phyloP scores from a whole-genome alignment of 1,140 invertebrate species.

The Geopemphigus sp. region DNA sequence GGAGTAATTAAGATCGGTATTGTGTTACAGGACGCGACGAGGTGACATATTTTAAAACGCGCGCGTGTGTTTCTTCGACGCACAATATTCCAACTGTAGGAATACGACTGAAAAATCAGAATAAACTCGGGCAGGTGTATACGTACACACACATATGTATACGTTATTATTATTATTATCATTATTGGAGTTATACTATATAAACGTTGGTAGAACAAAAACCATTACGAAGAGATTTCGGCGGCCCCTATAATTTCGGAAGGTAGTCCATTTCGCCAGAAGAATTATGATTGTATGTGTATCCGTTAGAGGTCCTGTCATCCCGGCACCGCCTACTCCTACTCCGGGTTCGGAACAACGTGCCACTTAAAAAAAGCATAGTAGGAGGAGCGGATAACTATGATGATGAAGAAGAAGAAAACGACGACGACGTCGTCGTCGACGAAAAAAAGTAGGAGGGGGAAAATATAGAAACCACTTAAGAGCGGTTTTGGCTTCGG shows the following conservation, averaged over 20 bases:
- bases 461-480: conserved; percentile 40
- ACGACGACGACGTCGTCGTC: background rate
- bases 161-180: no score
- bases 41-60: conserved; percentile 37
- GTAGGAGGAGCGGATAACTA: conserved; percentile 18
- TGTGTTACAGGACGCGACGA: conserved; percentile 24
- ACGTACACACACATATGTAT: no score
- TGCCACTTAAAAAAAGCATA: conserved; percentile 43
- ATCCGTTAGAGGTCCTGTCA: conserved; percentile 43
- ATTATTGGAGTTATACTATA: conserved; percentile 37
- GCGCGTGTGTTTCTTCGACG: background rate
- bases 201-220: conserved; percentile 47
- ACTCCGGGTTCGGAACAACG: conserved; percentile 25
- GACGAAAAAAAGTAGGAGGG: background rate
- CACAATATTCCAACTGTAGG: background rate
- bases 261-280: conserved; percentile 45
- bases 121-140: conserved; percentile 25
- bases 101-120: background rate
- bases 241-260: conserved; percentile 45
- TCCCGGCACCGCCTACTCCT: conserved; percentile 46
- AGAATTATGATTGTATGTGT: conserved; percentile 39
- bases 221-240: conserved; percentile 37
- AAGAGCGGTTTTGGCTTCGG: conserved; percentile 42
- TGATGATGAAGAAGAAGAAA: background rate
- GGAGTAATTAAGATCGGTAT: conserved; percentile 43